Base-by-base conservation (phyloP, 2,888 invertebrate species). In the Thyatira batis region DNA sequence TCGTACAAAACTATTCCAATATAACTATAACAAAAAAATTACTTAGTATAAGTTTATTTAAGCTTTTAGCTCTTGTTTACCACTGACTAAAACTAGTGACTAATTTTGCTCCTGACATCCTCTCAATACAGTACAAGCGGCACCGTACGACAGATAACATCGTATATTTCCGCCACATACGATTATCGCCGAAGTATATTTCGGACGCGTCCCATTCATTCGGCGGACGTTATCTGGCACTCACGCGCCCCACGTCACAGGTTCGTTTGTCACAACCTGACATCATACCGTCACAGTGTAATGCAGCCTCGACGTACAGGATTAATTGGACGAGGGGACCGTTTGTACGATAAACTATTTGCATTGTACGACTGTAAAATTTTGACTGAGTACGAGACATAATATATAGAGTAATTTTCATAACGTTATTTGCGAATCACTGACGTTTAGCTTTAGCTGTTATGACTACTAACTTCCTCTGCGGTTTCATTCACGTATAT, bases 121-220 rank as follows among this genome's bases (percentile, higher is more conserved):
- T 4, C 4, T 13, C 33, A 39, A 39, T 5, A n/a, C n/a, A 33
- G 10, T 33, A 28, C 51, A 49, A 21, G 49, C 49, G 39, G 28
- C 52, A 20, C 20, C n/a, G 27, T 17, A 4, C 49, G 23, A 45
- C 57, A 51, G 52, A 17, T 23, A 20, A 45, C 17, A 54, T 57
- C 73, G 69, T 71, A 53, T 68, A 59, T 69, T 51, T 45, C 23
- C 61, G 55, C 55, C 55, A 39, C 39, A 39, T 68, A 57, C 67
- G 76, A 78, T 82, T 78, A 81, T 78, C 76, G 69, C 60, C 63
- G 56, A 65, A 68, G 69, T 75, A 76, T 83, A 78, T 82, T 79
- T 79, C 78, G 80, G 82, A 81, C 75, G 78, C 73, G 72, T 77
- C 72, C 73, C 78, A 85, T 87, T 86, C 84, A 76, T 84, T 78